Evolutionary conservation across 2,113 vertebrate species (phyloP).

Genomic region (Trochalopteron elliotii): DNA sequence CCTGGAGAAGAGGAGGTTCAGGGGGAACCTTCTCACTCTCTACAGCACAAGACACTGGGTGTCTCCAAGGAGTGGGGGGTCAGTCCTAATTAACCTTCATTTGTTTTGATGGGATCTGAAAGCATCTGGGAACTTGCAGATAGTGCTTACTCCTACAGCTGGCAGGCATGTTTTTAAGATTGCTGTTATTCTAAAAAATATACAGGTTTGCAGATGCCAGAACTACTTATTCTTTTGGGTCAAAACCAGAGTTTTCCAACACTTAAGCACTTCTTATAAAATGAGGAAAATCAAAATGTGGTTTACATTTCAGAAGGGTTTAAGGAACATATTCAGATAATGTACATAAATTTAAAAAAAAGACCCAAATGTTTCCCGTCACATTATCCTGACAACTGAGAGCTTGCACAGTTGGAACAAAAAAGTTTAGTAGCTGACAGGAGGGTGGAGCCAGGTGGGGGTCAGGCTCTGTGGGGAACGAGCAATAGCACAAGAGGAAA

Average conservation of each 20-base stretch:
- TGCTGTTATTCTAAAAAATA: neutral
- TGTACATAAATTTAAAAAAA: too few relatives aligned
- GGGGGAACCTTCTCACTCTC: fast-evolving
- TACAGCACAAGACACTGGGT: neutral
- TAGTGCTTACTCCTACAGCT: neutral
- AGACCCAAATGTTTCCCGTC: neutral
- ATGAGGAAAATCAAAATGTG: neutral
- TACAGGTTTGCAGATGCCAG: neutral
- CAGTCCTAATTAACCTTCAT: neutral
- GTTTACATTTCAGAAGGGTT: neutral
- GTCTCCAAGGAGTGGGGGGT: neutral
- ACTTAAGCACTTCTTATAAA: neutral
- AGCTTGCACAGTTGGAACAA: neutral
- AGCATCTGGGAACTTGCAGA: neutral
- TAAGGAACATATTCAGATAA: neutral
- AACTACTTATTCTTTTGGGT: neutral
- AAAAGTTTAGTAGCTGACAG: neutral
- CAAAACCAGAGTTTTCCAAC: neutral
- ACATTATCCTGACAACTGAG: neutral
- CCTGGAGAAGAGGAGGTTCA: neutral
- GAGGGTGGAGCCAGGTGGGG: neutral
- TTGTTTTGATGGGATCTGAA: neutral
- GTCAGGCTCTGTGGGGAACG: neutral
- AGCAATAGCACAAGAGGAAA: neutral
- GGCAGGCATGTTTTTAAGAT: neutral